Evolutionary conservation across 2,888 invertebrate species (phyloP).

Genomic region (Teleiodes luculella): DNA sequence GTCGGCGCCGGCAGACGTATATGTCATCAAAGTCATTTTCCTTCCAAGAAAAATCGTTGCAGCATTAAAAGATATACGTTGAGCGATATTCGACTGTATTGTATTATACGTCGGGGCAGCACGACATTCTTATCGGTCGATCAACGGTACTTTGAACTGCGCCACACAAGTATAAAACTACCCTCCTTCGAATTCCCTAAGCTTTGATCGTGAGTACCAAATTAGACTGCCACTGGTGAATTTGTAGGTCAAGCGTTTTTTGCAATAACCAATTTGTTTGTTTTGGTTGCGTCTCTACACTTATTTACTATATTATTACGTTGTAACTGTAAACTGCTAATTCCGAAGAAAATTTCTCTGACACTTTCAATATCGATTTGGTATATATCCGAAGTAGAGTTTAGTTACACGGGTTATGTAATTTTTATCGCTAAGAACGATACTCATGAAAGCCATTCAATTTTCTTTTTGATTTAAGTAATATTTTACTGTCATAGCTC

Average conservation of each 20-base stretch:
- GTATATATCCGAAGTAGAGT: no score
- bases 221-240: background rate
- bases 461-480: no score
- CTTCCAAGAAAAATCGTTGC: background rate
- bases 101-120: conserved; percentile 15
- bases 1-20: no score
- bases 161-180: conserved; percentile 34
- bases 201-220: background rate
- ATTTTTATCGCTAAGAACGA: no score
- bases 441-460: no score
- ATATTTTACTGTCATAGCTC: no score
- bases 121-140: conserved; percentile 48
- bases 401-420: no score
- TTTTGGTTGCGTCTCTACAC: background rate
- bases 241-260: background rate
- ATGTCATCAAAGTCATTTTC: no score
- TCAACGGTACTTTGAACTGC: conserved; percentile 61
- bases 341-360: no score
- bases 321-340: background rate
- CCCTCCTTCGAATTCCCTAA: conserved; percentile 27
- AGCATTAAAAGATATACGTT: background rate
- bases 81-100: background rate
- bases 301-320: background rate
- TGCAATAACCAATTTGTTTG: background rate
- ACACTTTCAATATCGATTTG: no score